These are phyloP conservation scores for Mola mola DNA, from an alignment of 2,113 vertebrate species.

Conservation along the genomic window DNA sequence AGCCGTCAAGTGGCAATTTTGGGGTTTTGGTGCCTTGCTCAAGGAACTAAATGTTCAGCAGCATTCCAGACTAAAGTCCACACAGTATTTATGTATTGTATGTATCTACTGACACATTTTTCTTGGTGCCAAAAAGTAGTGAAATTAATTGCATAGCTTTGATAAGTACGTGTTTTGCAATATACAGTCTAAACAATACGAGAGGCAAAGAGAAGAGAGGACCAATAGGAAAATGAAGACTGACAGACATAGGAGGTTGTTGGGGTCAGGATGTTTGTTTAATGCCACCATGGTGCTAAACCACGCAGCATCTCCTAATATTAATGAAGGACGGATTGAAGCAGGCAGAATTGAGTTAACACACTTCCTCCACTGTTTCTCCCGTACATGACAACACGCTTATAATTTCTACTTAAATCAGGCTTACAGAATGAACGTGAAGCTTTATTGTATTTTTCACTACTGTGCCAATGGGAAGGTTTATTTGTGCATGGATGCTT, in stretches of 20 bases:
- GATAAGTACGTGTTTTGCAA: background rate
- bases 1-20: too few relatives aligned
- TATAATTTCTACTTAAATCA: constrained; percentile 23
- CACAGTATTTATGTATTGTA: too few relatives aligned
- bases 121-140: too few relatives aligned
- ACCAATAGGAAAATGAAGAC: constrained; percentile 3
- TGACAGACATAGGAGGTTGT: constrained; percentile 4
- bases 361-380: constrained; percentile 14
- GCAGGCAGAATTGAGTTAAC: constrained; percentile 32
- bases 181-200: background rate
- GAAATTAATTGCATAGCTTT: too few relatives aligned
- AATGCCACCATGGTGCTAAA: constrained; percentile 3
- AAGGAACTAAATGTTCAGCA: too few relatives aligned
- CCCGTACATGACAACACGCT: background rate
- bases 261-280: constrained; percentile 36
- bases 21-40: too few relatives aligned
- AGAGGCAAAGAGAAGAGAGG: background rate
- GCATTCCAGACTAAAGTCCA: too few relatives aligned
- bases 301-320: constrained; percentile 21
- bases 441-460: constrained; percentile 14
- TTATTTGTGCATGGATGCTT: constrained; percentile 20
- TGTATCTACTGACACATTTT: too few relatives aligned
- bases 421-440: background rate
- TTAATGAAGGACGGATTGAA: constrained; percentile 46
- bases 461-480: constrained; percentile 12